Base-by-base conservation (phyloP, 2,888 invertebrate species). In the Hyposoter didymator region DNA sequence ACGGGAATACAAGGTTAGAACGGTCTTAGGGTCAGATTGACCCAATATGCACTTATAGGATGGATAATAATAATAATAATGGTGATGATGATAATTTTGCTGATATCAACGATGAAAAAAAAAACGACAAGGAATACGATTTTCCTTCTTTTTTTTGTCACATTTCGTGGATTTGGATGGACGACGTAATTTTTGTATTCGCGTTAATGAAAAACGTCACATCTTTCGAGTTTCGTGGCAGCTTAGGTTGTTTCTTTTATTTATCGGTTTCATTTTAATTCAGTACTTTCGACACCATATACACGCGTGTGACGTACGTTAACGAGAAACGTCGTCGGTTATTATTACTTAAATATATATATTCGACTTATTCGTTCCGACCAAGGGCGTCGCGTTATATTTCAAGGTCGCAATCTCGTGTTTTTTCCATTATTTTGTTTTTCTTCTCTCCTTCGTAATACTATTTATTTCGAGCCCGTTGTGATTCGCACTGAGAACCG, bases 261-360 rank as follows among this genome's bases (percentile, higher is more conserved):
- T 69, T 49, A 19, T 75, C 17, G 22, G 52, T 62, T 78, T 69
- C 78, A 22, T 55, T 78, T 47, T 43, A 66, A 47, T 78, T 83
- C 83, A 78, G 83, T 83, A 83, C 83, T 83, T 83, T 83, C 78
- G 78, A 83, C 64, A 73, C 14, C 59, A 67, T 59, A 45, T 47
- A 82, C 39, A 59, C 59, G 59, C 59, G 59, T 59, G 62, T 49
- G 39, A 55, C 39, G 32, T 35, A 22, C 66, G 67, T 73, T 73
- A 59, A 52, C 45, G 78, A 73, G 64, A 66, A 32, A 35, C 66
- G 78, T 59, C 64, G 6, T 39, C 64, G 28, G 43, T 74, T 73
- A 45, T 55, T 55, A 19, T 19, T 22, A 6, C 55, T 59, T 59
- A 59, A 14, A 59, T 45, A 8, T 39, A 72, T 64, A 70, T 39